A percentile compares a stretch with the other conserved stretches of the same genome.
Conservation (phyloP, 2,888 invertebrate species). For the Plagodis pulveraria region DNA sequence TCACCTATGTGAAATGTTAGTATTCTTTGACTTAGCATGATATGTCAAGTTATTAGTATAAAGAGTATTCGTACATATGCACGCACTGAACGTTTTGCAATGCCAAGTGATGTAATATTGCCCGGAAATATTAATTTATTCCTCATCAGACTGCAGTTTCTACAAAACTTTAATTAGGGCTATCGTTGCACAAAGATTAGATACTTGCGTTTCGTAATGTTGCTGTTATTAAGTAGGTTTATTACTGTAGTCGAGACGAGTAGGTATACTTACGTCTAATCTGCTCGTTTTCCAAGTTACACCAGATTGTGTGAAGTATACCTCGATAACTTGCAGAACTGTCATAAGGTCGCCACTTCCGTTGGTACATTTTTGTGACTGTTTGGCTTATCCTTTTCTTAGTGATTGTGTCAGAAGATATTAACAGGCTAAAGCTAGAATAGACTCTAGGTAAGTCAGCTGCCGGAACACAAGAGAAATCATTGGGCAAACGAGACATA, state of each 20-base stretch:
- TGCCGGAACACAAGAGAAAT: no score
- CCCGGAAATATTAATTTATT: slow-evolving; percentile 35
- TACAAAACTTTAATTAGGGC: slow-evolving; percentile 34
- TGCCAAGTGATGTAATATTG: slow-evolving; percentile 25
- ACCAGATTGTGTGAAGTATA: neutral
- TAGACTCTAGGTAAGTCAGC: no score
- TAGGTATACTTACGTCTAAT: slow-evolving; percentile 7
- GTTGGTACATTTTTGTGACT: no score
- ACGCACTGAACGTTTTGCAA: slow-evolving; percentile 23
- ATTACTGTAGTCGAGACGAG: slow-evolving; percentile 21
- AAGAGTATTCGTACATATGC: slow-evolving; percentile 6
- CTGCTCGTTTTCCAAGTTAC: neutral
- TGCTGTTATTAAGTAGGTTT: slow-evolving; percentile 25
- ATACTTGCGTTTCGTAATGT: slow-evolving; percentile 26
- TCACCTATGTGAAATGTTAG: slow-evolving; percentile 19
- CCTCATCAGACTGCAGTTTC: slow-evolving; percentile 32
- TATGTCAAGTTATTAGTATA: slow-evolving; percentile 25
- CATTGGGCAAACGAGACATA: no score
- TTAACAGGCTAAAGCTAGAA: no score
- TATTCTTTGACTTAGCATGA: slow-evolving; percentile 19
- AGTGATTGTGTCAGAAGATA: no score
- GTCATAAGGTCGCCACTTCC: no score
- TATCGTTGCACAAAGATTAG: slow-evolving; percentile 32
- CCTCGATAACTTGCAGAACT: no score
- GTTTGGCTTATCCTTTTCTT: no score